These are phyloP conservation scores for Drosophila mimica DNA, from an alignment of 2,888 invertebrate genomes.

Conservation along the genomic window DNA sequence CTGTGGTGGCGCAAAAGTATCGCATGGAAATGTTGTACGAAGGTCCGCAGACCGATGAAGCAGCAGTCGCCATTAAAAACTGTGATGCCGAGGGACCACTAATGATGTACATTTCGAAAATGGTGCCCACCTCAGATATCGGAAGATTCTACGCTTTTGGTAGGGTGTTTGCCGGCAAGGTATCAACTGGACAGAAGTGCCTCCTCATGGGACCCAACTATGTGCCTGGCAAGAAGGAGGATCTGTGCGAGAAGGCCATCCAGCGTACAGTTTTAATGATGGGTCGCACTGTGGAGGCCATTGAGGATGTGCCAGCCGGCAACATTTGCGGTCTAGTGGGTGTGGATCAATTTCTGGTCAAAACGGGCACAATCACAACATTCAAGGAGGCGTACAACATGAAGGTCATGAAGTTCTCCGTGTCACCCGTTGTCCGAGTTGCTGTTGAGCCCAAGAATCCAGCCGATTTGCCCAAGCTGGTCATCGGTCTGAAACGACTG, in stretches of 20 bases:
- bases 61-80: constrained; percentile 94
- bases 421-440: constrained; percentile 99
- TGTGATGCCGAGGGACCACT: constrained; percentile 98
- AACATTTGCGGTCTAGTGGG: constrained; percentile 99
- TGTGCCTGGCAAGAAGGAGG: constrained; percentile 98
- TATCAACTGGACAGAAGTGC: constrained; percentile 95
- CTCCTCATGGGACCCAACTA: constrained; percentile 99
- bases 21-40: constrained; percentile 99
- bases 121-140: constrained; percentile 99
- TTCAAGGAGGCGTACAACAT: constrained; percentile 99
- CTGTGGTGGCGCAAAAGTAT: constrained; percentile 99
- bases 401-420: constrained; percentile 99
- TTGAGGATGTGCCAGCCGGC: constrained; percentile 99
- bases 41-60: constrained; percentile 98
- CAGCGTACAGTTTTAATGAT: constrained; percentile 99
- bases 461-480: constrained; percentile 99
- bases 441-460: constrained; percentile 99
- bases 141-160: constrained; percentile 99
- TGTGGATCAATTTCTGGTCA: constrained; percentile 99
- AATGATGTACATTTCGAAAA: constrained; percentile 99
- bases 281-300: constrained; percentile 99
- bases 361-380: constrained; percentile 99
- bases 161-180: constrained; percentile 99
- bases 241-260: constrained; percentile 99
- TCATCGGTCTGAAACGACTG: constrained; percentile 98